Base-by-base conservation (phyloP, 2,888 invertebrate genomes). In the Camponotus fellah region DNA sequence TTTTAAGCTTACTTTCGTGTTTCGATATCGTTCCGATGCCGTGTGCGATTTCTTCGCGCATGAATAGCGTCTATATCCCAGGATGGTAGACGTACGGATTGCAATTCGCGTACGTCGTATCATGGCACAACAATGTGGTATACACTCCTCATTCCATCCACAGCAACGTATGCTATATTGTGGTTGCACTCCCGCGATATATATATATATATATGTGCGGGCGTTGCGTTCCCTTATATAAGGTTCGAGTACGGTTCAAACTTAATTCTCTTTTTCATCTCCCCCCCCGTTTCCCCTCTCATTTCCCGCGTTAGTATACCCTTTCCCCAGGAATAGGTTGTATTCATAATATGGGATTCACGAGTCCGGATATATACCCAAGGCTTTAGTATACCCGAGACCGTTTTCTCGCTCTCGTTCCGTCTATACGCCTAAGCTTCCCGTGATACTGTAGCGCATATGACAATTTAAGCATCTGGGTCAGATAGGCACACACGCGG, bases 381-480 rank as follows among this genome's bases (percentile, higher is more conserved):
- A 62, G 46, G 72, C 60, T 72, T 80, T 49, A 72, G 37, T 80
- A n/a, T n/a, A 60, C 26, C 46, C 34, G 71, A 66, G 60, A 79
- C 72, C 79, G 49, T 80, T 80, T 80, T 80, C 79, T 80, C 72
- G 60, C 26, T 80, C 34, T n/a, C 32, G 75, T 65, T 46, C 46
- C 64, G 43, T 62, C 53, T 49, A 81, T 83, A 65, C 72, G 80
- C 53, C 69, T 80, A 83, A 81, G 72, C 83, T 66, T 32, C 60
- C 58, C 64, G 68, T 69, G 43, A 43, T 65, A 79, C 74, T 64
- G 53, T 64, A 75, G 32, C 53, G n/a, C 56, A 58, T 49, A 75
- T 76, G 56, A 80, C 62, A 81, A 79, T 84, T 84, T 86, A 90
- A 90, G 87, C 85, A 85, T 86, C 85, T 75, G 40, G 66, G 83